Evolutionary conservation across 2,888 invertebrate genomes (phyloP).

Genomic region (Desoria tigrina): DNA sequence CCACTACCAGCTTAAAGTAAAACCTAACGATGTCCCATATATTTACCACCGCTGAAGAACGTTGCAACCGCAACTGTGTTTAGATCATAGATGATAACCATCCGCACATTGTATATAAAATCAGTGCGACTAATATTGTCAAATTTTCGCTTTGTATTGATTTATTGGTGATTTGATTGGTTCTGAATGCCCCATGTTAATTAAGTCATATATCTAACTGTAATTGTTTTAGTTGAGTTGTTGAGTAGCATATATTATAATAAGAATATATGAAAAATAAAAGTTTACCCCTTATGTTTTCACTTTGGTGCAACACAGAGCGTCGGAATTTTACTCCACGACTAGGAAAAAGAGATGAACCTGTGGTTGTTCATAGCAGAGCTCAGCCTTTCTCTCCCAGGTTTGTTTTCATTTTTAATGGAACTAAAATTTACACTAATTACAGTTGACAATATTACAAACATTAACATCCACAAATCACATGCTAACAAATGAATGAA

Average conservation of each 20-base stretch:
- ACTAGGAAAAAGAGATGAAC: conserved; percentile 57
- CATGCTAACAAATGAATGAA: not conserved
- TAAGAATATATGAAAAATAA: not conserved
- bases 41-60: too few species aligned
- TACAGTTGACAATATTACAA: not conserved
- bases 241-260: too few species aligned
- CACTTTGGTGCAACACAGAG: conserved; percentile 21
- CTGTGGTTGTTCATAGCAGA: conserved; percentile 33
- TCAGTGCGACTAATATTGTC: too few species aligned
- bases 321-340: conserved; percentile 58
- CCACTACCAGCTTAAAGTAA: too few species aligned
- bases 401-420: conserved; percentile 16
- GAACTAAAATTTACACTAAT: not conserved
- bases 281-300: not conserved
- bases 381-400: conserved; percentile 44
- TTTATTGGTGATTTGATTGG: too few species aligned
- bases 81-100: not conserved
- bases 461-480: not conserved
- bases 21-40: too few species aligned
- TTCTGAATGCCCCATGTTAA: too few species aligned
- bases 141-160: too few species aligned
- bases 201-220: too few species aligned
- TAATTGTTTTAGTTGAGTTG: too few species aligned
- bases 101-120: not conserved
- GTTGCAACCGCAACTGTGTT: too few species aligned